Base-by-base conservation (phyloP, 1,140 invertebrate species). In the Mya arenaria region DNA sequence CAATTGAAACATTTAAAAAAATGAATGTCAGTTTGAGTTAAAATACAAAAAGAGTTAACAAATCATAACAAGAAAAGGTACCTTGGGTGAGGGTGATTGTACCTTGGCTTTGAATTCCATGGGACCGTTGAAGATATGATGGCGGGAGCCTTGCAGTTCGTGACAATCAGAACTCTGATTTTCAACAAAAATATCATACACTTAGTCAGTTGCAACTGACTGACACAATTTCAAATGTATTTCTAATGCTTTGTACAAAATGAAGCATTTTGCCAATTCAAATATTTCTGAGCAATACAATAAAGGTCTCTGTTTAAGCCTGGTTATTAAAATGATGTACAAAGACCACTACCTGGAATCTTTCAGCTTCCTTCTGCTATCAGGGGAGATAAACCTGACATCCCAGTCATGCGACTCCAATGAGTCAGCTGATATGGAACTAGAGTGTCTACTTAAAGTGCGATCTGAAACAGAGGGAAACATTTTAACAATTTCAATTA, bases 61-160 rank as follows among this genome's bases (percentile, higher is more conserved):
- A 8, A 10, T 17, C 2, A 52, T 17, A 52, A 52, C 48, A 52
- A 52, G 25, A 17, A 52, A 52, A 52, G 25, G 25, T 52, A 52
- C 48, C 48, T 52, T 17, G 17, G 17, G 25, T n/a, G 25, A n/a
- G 48, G 19, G 19, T 17, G 4, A 52, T n/a, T n/a, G 19, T 17
- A 60, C 17, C 68, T 39, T 10, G 71, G 60, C 41, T 83, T 81
- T 25, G 65, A 68, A 23, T 68, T 79, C 66, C 85, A 91, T 13
- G 88, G 86, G 63, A 91, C 68, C 13, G 86, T 86, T 10, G 90
- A 91, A 71, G 82, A 88, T 4, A 90, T 73, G 30, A 84, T 81
- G 58, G 86, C 41, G 44, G 86, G 88, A 19, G 69, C 78, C 77
- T 80, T 88, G n/a, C 66, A 79, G 52, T 84, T 85, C n/a, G 88